These are phyloP conservation scores for Eupithecia subumbrata DNA, from an alignment of 2,888 invertebrate species.

Conservation along the genomic window DNA sequence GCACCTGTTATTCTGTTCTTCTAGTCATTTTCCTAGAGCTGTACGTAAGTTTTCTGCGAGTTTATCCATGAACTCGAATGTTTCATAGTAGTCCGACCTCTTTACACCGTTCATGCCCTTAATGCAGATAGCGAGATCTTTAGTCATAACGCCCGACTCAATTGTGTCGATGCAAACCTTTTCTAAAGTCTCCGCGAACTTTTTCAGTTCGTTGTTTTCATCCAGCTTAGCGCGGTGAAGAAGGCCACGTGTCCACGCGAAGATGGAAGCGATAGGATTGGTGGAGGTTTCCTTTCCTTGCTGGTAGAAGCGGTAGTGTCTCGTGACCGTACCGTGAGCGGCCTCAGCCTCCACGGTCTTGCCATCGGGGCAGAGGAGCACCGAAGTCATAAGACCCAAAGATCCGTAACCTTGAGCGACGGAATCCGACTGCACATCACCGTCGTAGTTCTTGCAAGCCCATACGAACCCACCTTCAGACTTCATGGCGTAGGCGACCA, in stretches of 20 bases:
- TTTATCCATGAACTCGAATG: slow-evolving; percentile 98
- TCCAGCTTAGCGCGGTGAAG: slow-evolving; percentile 97
- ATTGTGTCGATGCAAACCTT: slow-evolving; percentile 97
- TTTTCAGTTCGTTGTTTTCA: slow-evolving; percentile 88
- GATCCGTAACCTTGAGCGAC: slow-evolving; percentile 99
- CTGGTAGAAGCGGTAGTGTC: slow-evolving; percentile 94
- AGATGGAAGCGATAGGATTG: slow-evolving; percentile 99
- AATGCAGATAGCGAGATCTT: slow-evolving; percentile 98
- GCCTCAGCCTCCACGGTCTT: slow-evolving; percentile 99
- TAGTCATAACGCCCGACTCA: slow-evolving; percentile 97
- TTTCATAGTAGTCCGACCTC: slow-evolving; percentile 95
- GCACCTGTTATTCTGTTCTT: slow-evolving; percentile 51
- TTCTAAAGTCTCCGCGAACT: slow-evolving; percentile 94
- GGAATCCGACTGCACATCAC: slow-evolving; percentile 99
- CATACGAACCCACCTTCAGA: slow-evolving; percentile 99
- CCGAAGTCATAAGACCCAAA: slow-evolving; percentile 98
- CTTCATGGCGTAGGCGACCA: slow-evolving; percentile 99
- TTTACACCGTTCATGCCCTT: slow-evolving; percentile 94
- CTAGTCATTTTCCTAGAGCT: slow-evolving; percentile 84
- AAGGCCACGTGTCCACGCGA: slow-evolving; percentile 98
- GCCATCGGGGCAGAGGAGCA: slow-evolving; percentile 98
- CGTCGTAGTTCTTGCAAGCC: slow-evolving; percentile 99
- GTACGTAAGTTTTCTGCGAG: slow-evolving; percentile 94
- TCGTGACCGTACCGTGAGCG: slow-evolving; percentile 98
- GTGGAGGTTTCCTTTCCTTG: slow-evolving; percentile 99